Conservation (phyloP, 2,888 invertebrate genomes). For the Sesia bembeciformis region DNA sequence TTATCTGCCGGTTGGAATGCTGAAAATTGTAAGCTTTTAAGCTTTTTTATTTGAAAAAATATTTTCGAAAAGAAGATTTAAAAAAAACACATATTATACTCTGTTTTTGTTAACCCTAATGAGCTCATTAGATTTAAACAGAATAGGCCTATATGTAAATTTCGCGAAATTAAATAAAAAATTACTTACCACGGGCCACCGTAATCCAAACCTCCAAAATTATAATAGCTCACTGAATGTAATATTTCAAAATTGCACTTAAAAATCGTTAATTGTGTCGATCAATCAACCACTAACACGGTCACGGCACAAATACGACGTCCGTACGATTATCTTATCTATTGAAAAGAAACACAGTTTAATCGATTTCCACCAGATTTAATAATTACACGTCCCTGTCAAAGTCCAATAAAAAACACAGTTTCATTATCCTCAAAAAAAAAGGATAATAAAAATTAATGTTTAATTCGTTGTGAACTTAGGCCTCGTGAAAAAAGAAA, state of each 20-base stretch:
- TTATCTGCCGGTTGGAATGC: too few species aligned
- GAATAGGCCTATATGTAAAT: too few species aligned
- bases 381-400: constrained; percentile 19
- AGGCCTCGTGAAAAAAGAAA: neutral
- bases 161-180: too few species aligned
- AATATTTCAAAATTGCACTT: constrained; percentile 24
- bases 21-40: too few species aligned
- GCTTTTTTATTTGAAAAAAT: too few species aligned
- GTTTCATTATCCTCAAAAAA: constrained; percentile 1
- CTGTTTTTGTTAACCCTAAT: too few species aligned
- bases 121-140: too few species aligned
- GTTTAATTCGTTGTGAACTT: constrained; percentile 15
- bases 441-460: constrained; percentile 2
- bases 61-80: too few species aligned
- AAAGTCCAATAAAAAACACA: constrained; percentile 15
- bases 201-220: constrained; percentile 48
- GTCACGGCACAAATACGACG: constrained; percentile 39
- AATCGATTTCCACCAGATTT: constrained; percentile 26
- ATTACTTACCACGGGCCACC: constrained; percentile 40
- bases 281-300: constrained; percentile 55
- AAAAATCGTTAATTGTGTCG: constrained; percentile 24
- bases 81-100: too few species aligned
- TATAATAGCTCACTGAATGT: neutral
- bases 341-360: constrained; percentile 23
- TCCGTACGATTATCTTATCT: constrained; percentile 45